Percentiles rank a stretch among this genome's conserved stretches.
These are phyloP conservation scores for Takifugu flavidus DNA, from an alignment of 2,113 vertebrate species.

Conservation along the genomic window DNA sequence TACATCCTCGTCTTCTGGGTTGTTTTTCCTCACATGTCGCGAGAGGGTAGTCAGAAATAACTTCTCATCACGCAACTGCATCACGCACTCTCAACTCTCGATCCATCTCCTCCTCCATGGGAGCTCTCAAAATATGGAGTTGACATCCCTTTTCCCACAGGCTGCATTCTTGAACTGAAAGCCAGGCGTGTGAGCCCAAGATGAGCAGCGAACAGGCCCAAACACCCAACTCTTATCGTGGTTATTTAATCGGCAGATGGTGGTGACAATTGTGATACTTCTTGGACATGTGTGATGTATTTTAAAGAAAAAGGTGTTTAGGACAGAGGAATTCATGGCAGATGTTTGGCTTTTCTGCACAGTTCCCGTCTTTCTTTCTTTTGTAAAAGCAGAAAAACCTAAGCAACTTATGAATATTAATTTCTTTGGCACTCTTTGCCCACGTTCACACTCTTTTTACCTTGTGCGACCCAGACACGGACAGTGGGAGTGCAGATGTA, in stretches of 20 bases:
- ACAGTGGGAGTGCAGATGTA: conserved; percentile 68
- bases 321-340: too few species aligned
- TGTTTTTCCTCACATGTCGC: too few species aligned
- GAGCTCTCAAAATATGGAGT: conserved; percentile 5
- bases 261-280: too few species aligned
- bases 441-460: too few species aligned
- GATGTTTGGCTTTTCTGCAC: neutral
- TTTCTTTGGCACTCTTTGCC: conserved; percentile 16
- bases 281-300: too few species aligned
- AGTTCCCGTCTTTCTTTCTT: neutral
- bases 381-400: neutral
- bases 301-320: too few species aligned
- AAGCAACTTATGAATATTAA: neutral
- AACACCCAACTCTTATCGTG: neutral
- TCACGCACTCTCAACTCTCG: too few species aligned
- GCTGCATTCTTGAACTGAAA: conserved; percentile 9
- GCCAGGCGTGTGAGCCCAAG: conserved; percentile 11
- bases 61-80: too few species aligned
- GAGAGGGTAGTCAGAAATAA: too few species aligned
- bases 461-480: conserved; percentile 55
- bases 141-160: conserved; percentile 35
- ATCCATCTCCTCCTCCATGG: neutral
- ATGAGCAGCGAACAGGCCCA: neutral
- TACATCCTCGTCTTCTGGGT: too few species aligned
- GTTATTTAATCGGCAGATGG: neutral